phyloP scores from a whole-genome alignment of 1,140 invertebrate species.

The Brachionus rotundiformis region DNA sequence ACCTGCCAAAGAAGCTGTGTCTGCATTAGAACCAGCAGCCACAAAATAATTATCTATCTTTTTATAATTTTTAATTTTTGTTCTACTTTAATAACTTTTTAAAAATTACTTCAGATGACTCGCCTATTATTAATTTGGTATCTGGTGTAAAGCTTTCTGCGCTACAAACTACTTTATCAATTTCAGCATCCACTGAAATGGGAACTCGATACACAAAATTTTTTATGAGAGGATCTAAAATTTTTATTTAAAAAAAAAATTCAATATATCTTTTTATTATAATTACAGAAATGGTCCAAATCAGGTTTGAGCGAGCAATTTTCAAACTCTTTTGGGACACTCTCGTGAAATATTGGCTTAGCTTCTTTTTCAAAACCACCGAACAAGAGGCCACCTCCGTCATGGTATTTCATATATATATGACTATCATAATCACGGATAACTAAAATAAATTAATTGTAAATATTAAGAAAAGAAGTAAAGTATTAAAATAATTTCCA shows the following conservation, averaged over 20 bases:
- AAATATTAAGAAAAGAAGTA: too few relatives aligned
- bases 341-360: constrained; percentile 84
- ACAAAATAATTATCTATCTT: constrained; percentile 90
- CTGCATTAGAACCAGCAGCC: constrained; percentile 90
- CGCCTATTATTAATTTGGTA: constrained; percentile 73
- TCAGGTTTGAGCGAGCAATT: constrained; percentile 65
- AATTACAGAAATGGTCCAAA: constrained; percentile 86
- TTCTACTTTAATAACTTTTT: not conserved
- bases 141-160: constrained; percentile 89
- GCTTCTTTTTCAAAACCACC: constrained; percentile 79
- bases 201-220: constrained; percentile 82
- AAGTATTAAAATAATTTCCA: too few relatives aligned
- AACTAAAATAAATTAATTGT: constrained; percentile 69
- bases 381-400: constrained; percentile 74
- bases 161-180: constrained; percentile 78
- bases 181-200: constrained; percentile 70
- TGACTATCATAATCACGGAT: constrained; percentile 84
- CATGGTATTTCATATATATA: constrained; percentile 76
- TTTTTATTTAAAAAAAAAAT: not conserved
- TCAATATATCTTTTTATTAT: not conserved
- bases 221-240: constrained; percentile 74
- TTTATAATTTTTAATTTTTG: not conserved
- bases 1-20: constrained; percentile 85
- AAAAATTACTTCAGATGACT: constrained; percentile 78
- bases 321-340: constrained; percentile 66